phyloP scores from a whole-genome alignment of 2,888 invertebrate species.

The Lampropteryx suffumata region DNA sequence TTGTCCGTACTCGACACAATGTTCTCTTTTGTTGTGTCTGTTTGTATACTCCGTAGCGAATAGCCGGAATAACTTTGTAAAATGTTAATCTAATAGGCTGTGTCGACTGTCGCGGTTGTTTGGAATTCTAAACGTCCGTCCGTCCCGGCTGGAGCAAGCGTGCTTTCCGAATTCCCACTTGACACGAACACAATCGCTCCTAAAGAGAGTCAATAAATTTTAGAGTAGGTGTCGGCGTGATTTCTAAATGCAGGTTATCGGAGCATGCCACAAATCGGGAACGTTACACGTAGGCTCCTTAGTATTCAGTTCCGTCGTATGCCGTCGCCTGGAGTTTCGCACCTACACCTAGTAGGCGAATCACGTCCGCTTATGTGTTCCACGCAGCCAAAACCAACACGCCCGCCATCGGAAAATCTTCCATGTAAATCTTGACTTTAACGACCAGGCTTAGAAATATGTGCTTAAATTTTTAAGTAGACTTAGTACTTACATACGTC shows the following conservation, averaged over 20 bases:
- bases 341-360: conserved; percentile 66
- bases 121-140: conserved; percentile 55
- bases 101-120: conserved; percentile 41
- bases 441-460: conserved; percentile 74
- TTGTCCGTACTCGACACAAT: conserved; percentile 36
- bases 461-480: conserved; percentile 68
- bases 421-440: conserved; percentile 80
- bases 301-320: conserved; percentile 71
- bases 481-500: no score
- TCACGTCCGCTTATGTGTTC: conserved; percentile 81
- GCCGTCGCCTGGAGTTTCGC: conserved; percentile 67
- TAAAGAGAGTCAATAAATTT: conserved; percentile 78
- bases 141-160: conserved; percentile 47
- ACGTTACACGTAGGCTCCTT: conserved; percentile 73
- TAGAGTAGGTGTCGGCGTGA: conserved; percentile 71
- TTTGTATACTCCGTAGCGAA: conserved; percentile 25
- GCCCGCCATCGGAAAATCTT: conserved; percentile 72
- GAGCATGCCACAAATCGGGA: conserved; percentile 78
- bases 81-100: conserved; percentile 38
- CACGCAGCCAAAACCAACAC: conserved; percentile 77
- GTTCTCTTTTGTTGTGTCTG: conserved; percentile 39
- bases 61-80: conserved; percentile 26
- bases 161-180: conserved; percentile 58
- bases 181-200: conserved; percentile 54
- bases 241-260: conserved; percentile 82